Percentiles rank a stretch among this genome's conserved stretches.
These are phyloP conservation scores for Microchrysa polita DNA, from an alignment of 2,888 invertebrate species.

Conservation along the genomic window DNA sequence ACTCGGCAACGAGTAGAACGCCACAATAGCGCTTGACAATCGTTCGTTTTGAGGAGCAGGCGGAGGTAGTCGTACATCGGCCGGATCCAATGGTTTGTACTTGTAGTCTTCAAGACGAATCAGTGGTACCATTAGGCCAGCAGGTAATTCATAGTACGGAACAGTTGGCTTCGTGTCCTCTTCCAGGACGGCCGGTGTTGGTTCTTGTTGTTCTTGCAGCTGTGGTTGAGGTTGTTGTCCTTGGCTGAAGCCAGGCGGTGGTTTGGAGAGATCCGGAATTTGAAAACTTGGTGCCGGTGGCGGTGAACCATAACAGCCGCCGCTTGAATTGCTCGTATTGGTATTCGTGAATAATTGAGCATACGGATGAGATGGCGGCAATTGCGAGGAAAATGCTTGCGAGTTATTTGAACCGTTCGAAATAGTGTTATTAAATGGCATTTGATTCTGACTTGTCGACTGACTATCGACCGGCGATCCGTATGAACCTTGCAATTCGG, in stretches of 20 bases:
- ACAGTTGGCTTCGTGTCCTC: constrained; percentile 88
- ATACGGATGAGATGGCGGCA: constrained; percentile 35
- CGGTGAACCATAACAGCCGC: constrained; percentile 48
- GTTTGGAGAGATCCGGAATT: constrained; percentile 85
- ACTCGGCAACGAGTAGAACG: constrained; percentile 94
- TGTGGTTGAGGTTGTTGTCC: constrained; percentile 56
- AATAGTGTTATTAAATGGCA: constrained; percentile 56
- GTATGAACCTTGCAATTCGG: constrained; percentile 43
- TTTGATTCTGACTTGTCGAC: constrained; percentile 55
- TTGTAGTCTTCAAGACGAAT: constrained; percentile 91
- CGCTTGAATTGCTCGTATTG: constrained; percentile 41
- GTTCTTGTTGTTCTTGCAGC: constrained; percentile 47
- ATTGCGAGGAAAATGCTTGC: constrained; percentile 21
- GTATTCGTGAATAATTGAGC: constrained; percentile 38
- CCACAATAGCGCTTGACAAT: constrained; percentile 91
- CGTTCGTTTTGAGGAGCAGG: constrained; percentile 95
- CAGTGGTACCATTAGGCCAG: constrained; percentile 97
- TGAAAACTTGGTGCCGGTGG: constrained; percentile 69
- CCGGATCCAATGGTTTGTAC: constrained; percentile 90
- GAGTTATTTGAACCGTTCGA: constrained; percentile 40
- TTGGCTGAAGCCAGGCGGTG: constrained; percentile 80
- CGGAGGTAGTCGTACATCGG: constrained; percentile 89
- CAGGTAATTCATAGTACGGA: constrained; percentile 96
- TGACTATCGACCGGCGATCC: constrained; percentile 4
- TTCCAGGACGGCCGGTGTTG: constrained; percentile 55